Evolutionary conservation across 2,797 vertebrate species (phyloP).

Genomic region (Parambassis ranga): DNA sequence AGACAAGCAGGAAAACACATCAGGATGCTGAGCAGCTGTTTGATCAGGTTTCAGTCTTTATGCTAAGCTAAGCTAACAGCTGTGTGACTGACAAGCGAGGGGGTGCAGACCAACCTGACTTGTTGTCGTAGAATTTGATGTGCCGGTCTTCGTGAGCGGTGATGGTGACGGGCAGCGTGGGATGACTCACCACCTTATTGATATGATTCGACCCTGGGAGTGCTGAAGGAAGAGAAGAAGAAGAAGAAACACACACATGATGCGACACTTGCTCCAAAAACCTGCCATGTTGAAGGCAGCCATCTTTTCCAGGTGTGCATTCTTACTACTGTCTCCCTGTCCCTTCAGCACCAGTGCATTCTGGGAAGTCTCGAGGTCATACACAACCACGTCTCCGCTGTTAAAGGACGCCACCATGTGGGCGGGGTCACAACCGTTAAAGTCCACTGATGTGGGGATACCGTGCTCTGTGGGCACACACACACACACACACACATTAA

Average conservation of each 20-base stretch:
- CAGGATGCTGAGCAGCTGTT: background rate
- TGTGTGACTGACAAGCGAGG: too few relatives aligned
- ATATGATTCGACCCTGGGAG: slow-evolving; percentile 88
- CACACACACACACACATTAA: slow-evolving; percentile 2
- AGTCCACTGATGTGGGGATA: slow-evolving; percentile 93
- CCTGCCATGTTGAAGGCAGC: too few relatives aligned
- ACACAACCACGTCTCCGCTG: slow-evolving; percentile 89
- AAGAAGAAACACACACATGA: background rate
- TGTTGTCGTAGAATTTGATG: slow-evolving; percentile 99
- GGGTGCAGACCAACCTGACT: slow-evolving; percentile 89
- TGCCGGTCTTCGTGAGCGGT: slow-evolving; percentile 96
- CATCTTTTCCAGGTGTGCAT: background rate
- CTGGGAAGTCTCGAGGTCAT: slow-evolving; percentile 96
- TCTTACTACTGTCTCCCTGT: slow-evolving; percentile 89
- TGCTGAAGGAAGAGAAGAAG: slow-evolving; percentile 64
- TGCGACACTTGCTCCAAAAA: too few relatives aligned
- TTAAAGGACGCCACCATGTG: slow-evolving; percentile 94
- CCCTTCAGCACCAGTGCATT: slow-evolving; percentile 88
- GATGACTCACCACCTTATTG: slow-evolving; percentile 97
- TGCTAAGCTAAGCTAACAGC: too few relatives aligned
- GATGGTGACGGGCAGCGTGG: slow-evolving; percentile 96
- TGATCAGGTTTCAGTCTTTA: too few relatives aligned
- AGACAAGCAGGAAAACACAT: background rate
- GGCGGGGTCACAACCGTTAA: slow-evolving; percentile 95
- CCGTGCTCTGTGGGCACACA: slow-evolving; percentile 84